phyloP scores from a whole-genome alignment of 2,888 invertebrate genomes.

The Apotomis turbidana region DNA sequence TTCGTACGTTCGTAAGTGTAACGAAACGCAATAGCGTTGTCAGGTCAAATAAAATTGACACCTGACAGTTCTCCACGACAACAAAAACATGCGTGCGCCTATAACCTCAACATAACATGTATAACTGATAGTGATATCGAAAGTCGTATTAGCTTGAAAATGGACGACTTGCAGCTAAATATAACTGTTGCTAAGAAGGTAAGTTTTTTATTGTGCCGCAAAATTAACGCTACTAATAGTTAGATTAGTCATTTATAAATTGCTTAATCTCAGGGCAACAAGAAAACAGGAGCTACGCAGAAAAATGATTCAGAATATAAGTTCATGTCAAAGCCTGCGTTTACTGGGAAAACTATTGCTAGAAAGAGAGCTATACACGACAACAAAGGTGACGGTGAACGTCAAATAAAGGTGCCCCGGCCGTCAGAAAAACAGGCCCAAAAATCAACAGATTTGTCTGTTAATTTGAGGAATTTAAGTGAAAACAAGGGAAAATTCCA shows the following conservation, averaged over 20 bases:
- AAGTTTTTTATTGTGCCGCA: constrained; percentile 42
- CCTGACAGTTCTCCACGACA: constrained; percentile 35
- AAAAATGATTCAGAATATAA: constrained; percentile 69
- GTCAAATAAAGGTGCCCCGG: constrained; percentile 63
- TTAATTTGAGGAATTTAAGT: constrained; percentile 70
- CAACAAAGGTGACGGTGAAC: constrained; percentile 58
- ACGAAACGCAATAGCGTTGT: constrained; percentile 22
- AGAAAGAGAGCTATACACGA: constrained; percentile 66
- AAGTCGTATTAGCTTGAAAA: constrained; percentile 50
- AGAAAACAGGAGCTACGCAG: constrained; percentile 54
- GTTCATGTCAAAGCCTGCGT: constrained; percentile 71
- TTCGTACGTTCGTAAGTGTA: not conserved
- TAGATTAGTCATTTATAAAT: constrained; percentile 44
- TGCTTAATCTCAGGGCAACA: constrained; percentile 55
- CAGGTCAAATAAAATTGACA: constrained; percentile 30
- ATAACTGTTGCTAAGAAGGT: constrained; percentile 71
- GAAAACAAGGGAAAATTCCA: constrained; percentile 78
- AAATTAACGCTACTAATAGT: not conserved
- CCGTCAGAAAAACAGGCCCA: constrained; percentile 43
- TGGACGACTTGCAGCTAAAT: constrained; percentile 82
- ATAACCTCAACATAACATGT: constrained; percentile 60
- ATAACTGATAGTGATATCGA: constrained; percentile 34
- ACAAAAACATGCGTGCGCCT: constrained; percentile 54
- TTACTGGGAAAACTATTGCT: constrained; percentile 76
- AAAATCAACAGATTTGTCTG: constrained; percentile 57